Evolutionary conservation across 2,797 vertebrate genomes (phyloP).

Genomic region (Anguilla marmorata): DNA sequence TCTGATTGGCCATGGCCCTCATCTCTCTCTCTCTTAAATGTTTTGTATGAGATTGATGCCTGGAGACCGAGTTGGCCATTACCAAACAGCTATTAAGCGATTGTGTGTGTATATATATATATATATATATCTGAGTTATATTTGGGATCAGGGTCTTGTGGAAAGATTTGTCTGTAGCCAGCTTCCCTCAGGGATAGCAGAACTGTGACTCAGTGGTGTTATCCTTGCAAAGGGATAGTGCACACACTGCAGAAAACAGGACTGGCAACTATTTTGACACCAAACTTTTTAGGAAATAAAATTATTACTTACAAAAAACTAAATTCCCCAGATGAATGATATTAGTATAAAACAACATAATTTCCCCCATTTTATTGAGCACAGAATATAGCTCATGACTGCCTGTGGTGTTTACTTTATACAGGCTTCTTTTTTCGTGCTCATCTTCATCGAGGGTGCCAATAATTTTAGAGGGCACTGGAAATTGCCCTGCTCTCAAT

Average conservation of each 20-base stretch:
- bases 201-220: too few relatives aligned
- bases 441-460: background rate
- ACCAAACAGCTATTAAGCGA: too few relatives aligned
- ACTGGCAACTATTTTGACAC: background rate
- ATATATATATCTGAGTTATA: too few relatives aligned
- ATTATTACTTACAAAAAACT: background rate
- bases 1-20: background rate
- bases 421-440: too few relatives aligned
- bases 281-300: background rate
- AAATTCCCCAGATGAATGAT: too few relatives aligned
- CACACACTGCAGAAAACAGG: background rate
- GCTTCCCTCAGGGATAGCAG: background rate
- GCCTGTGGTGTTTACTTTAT: background rate
- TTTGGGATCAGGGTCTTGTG: background rate
- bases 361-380: background rate
- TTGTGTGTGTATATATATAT: too few relatives aligned
- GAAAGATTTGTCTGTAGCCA: background rate
- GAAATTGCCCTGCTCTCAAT: slow-evolving; percentile 39
- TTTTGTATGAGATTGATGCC: too few relatives aligned
- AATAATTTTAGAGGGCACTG: background rate
- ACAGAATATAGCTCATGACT: background rate
- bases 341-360: background rate
- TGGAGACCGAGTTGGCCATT: too few relatives aligned
- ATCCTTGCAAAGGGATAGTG: too few relatives aligned
- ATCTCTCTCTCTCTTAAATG: too few relatives aligned